A percentile compares a stretch with the other conserved stretches of the same genome.
phyloP scores from a whole-genome alignment of 2,888 invertebrate species.

The Pristionchus fissidentatus region DNA sequence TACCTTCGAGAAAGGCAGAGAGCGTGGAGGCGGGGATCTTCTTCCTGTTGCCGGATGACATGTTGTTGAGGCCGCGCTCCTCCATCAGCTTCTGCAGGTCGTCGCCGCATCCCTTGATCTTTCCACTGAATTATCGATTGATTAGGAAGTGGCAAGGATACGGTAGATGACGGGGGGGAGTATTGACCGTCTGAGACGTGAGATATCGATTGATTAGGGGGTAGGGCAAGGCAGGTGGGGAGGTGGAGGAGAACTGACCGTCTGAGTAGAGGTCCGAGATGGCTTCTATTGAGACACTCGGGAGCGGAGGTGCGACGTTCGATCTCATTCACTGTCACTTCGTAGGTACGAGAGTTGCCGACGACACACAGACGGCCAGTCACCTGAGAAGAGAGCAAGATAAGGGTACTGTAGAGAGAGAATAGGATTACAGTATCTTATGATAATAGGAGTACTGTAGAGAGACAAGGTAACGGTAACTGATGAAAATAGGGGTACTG shows the following conservation, averaged over 20 bases:
- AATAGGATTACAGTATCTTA: too few relatives aligned
- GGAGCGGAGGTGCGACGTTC: neutral
- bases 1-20: slow-evolving; percentile 35
- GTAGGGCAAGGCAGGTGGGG: neutral
- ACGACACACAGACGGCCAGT: slow-evolving; percentile 36
- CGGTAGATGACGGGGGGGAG: too few relatives aligned
- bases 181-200: too few relatives aligned
- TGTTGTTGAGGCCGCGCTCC: neutral
- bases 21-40: neutral
- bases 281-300: slow-evolving; percentile 40
- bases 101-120: slow-evolving; percentile 32
- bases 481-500: too few relatives aligned
- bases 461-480: neutral
- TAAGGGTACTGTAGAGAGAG: neutral
- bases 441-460: neutral
- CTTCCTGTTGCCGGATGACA: neutral
- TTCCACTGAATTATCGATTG: slow-evolving; percentile 17
- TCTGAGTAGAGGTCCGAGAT: slow-evolving; percentile 38
- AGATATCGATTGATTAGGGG: neutral
- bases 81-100: neutral
- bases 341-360: neutral
- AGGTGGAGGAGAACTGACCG: neutral
- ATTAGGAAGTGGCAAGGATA: neutral
- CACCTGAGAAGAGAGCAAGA: neutral
- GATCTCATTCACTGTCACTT: slow-evolving; percentile 15